Evolutionary conservation across 2,797 vertebrate genomes (phyloP).

Genomic region (Enteromius mattozi): DNA sequence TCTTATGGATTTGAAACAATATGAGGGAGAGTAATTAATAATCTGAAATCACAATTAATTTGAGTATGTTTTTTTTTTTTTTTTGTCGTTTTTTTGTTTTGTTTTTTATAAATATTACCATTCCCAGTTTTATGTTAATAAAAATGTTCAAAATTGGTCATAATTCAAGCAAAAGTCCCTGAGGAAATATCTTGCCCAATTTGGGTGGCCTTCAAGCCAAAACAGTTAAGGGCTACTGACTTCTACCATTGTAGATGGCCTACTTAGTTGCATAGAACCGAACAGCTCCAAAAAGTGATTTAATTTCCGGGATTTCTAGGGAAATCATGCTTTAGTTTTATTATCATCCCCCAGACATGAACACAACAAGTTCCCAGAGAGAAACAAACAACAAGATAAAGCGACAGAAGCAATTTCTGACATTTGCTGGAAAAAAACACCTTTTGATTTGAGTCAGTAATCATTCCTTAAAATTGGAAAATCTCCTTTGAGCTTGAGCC

Average conservation of each 20-base stretch:
- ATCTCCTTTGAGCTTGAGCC: slow-evolving; percentile 14
- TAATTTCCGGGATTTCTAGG: neutral
- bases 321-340: slow-evolving; percentile 8
- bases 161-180: neutral
- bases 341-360: slow-evolving; percentile 14
- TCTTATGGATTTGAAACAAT: neutral
- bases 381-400: slow-evolving; percentile 39
- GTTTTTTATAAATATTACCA: neutral
- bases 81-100: too few species aligned
- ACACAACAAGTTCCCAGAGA: slow-evolving; percentile 3
- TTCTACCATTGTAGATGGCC: neutral
- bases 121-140: neutral
- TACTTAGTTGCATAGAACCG: neutral
- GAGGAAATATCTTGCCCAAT: neutral
- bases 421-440: neutral
- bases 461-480: slow-evolving; percentile 2
- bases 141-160: neutral
- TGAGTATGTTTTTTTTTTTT: neutral
- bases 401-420: neutral
- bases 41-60: neutral
- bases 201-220: neutral
- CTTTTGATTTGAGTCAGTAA: slow-evolving; percentile 10
- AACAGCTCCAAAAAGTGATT: neutral
- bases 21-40: neutral
- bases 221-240: neutral